phyloP scores from a whole-genome alignment of 2,888 invertebrate species.

The Clusia tigrina region DNA sequence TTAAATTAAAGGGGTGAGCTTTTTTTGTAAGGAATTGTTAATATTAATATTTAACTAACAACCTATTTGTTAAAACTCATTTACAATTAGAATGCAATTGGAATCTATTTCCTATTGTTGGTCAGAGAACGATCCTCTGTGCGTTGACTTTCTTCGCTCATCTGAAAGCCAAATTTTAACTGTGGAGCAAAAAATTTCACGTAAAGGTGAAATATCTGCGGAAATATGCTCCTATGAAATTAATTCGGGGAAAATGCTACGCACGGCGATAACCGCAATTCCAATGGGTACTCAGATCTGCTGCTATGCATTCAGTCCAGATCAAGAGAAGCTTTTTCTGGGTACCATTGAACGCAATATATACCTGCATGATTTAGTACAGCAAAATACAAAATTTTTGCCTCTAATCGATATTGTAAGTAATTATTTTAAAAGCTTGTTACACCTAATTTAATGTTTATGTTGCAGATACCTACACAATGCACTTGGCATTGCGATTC shows the following conservation, averaged over 20 bases:
- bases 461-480: conserved; percentile 70
- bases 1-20: conserved; percentile 74
- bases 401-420: conserved; percentile 81
- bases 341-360: conserved; percentile 88
- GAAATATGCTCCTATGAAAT: conserved; percentile 74
- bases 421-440: conserved; percentile 33
- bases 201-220: conserved; percentile 75
- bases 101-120: conserved; percentile 82
- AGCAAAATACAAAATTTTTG: conserved; percentile 77
- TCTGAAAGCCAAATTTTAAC: conserved; percentile 77
- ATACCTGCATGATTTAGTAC: conserved; percentile 78
- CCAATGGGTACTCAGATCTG: conserved; percentile 76
- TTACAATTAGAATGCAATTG: conserved; percentile 70
- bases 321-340: conserved; percentile 77
- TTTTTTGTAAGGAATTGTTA: conserved; percentile 11
- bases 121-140: conserved; percentile 88
- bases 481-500: conserved; percentile 78
- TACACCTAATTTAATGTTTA: conserved; percentile 16
- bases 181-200: conserved; percentile 82
- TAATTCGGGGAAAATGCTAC: conserved; percentile 68
- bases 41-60: conserved; percentile 18
- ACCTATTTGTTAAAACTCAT: conserved; percentile 14
- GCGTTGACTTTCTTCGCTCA: conserved; percentile 78
- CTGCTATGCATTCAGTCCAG: conserved; percentile 72
- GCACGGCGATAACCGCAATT: conserved; percentile 73